Conservation (phyloP, 1,140 invertebrate genomes). For the Drosophila lacertosa region DNA sequence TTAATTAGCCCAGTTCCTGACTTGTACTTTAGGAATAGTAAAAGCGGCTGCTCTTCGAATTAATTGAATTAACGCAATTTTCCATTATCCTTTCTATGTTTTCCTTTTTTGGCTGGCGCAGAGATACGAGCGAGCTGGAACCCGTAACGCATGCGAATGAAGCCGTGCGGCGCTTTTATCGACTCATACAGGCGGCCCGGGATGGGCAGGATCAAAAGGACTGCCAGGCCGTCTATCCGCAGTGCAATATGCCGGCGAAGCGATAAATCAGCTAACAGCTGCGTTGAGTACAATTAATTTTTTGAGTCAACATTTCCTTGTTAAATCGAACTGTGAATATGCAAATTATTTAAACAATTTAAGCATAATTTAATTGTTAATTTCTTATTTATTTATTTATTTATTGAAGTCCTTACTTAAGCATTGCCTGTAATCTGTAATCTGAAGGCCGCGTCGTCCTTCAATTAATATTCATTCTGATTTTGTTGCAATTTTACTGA, state of each 20-base stretch:
- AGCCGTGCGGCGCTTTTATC: constrained; percentile 90
- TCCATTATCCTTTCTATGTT: constrained; percentile 1
- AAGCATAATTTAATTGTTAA: constrained; percentile 68
- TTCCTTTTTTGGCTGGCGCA: constrained; percentile 57
- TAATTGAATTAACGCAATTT: constrained; percentile 64
- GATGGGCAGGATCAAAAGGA: constrained; percentile 92
- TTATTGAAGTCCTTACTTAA: constrained; percentile 51
- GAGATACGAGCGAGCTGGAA: constrained; percentile 87
- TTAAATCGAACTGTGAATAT: constrained; percentile 77
- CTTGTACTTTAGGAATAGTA: constrained; percentile 8
- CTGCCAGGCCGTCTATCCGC: constrained; percentile 88
- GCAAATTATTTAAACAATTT: constrained; percentile 36
- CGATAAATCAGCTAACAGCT: constrained; percentile 30
- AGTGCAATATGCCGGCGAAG: constrained; percentile 85
- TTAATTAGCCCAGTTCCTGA: constrained; percentile 68
- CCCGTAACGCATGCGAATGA: constrained; percentile 87
- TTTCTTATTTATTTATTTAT: constrained; percentile 59
- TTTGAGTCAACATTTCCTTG: constrained; percentile 72
- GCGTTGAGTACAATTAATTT: constrained; percentile 40
- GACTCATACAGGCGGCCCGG: constrained; percentile 91
- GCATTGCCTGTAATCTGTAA: constrained; percentile 25
- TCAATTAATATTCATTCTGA: constrained; percentile 74
- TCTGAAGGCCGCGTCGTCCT: constrained; percentile 8
- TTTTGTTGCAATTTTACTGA: constrained; percentile 58
- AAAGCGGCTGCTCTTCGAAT: constrained; percentile 44